phyloP scores from a whole-genome alignment of 1,140 invertebrate genomes.

The Drosophila lowei region DNA sequence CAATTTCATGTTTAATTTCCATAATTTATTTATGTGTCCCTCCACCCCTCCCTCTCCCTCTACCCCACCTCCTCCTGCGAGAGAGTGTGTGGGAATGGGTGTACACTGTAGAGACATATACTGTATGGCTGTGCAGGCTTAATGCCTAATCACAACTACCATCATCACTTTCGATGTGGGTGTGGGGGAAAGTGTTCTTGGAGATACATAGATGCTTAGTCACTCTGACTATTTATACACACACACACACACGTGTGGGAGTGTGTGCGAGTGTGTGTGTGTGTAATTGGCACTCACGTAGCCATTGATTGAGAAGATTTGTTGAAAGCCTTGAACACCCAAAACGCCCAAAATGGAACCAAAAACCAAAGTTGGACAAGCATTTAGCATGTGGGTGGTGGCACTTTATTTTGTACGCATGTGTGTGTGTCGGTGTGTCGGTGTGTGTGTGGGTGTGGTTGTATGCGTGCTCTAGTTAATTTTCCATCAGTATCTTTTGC shows the following conservation, averaged over 20 bases:
- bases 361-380: constrained; percentile 56
- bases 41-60: not conserved
- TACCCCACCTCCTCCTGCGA: not conserved
- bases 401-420: not conserved
- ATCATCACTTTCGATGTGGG: constrained; percentile 4
- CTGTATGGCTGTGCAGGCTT: constrained; percentile 8
- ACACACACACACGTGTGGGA: too few species aligned
- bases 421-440: not conserved
- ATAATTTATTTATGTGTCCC: constrained; percentile 76
- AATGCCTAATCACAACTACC: constrained; percentile 59
- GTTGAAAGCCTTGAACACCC: constrained; percentile 49
- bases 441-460: not conserved
- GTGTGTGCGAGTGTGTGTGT: constrained; percentile 7
- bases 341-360: constrained; percentile 36
- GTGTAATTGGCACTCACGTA: constrained; percentile 68
- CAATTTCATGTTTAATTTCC: constrained; percentile 80
- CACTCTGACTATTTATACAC: constrained; percentile 21
- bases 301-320: constrained; percentile 71
- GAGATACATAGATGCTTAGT: constrained; percentile 24
- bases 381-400: constrained; percentile 28
- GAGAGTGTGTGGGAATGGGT: not conserved
- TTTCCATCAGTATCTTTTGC: constrained; percentile 15
- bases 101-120: too few species aligned
- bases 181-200: not conserved
- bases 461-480: not conserved